Evolutionary conservation across 2,797 vertebrate species (phyloP), one percentile per base, ranked within the genome.

Genomic region (Poeciliopsis infans): DNA sequence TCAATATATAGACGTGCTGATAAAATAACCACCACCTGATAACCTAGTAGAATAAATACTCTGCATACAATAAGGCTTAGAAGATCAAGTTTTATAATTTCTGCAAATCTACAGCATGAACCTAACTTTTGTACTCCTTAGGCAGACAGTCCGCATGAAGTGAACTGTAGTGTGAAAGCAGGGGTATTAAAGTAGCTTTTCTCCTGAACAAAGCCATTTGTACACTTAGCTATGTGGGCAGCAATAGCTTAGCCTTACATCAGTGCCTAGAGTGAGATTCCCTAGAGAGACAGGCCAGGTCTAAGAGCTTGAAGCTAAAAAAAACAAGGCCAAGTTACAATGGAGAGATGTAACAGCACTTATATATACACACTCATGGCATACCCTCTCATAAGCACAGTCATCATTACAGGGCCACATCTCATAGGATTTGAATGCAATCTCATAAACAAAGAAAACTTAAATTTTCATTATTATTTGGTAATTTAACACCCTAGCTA

Each of bases 401-500:
- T 82, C 81, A 75, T 85, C 79, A 82, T 90, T 87, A 76, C 84
- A 74, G 82, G 80, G 83, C 93, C 90, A 93, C 28, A 61, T 61
- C 57, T 33, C 57, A 61, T 18, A 61, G 6, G 31, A 61, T 18
- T 61, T 15, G 5, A n/a, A 28, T 59, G n/a, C 55, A 33, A 33
- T 18, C 31, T 61, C 59, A 33, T 61, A 33, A 59, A 28, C 13
- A 31, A 61, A 61, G 5, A 61, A 16, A 33, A 33, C 0, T 59
- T 28, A 28, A 28, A 13, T 59, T 15, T 31, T 28, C 11, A 31
- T 59, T 59, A 15, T 59, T 59, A 28, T 59, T 61, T 16, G 31
- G 7, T 8, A 7, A 61, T 61, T 31, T 31, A 61, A 61, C 59
- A 61, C 13, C 28, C n/a, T 28, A 18, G 15, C 2, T 61, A 18